Conservation (phyloP, 2,888 invertebrate species). For the Caenorhabditis plicata region DNA sequence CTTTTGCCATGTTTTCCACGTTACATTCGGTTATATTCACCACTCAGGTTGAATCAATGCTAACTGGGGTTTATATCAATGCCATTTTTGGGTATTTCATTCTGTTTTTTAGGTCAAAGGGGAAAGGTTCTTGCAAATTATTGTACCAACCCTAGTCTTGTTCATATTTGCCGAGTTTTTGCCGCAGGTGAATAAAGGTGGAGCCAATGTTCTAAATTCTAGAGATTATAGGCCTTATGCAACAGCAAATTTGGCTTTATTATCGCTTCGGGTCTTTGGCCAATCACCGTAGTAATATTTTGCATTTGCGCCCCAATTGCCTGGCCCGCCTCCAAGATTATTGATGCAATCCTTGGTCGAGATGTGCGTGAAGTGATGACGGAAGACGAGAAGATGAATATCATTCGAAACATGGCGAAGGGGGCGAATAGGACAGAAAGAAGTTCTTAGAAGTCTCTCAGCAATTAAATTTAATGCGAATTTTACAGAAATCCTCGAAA, state of each 20-base stretch:
- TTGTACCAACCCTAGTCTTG: conserved; percentile 10
- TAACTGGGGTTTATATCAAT: no score
- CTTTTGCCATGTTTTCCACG: conserved; percentile 21
- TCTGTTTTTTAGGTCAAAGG: background rate
- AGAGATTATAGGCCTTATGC: conserved; percentile 14
- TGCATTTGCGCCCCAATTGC: conserved; percentile 12
- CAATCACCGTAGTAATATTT: conserved; percentile 16
- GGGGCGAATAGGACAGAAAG: conserved; percentile 14
- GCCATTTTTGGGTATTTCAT: no score
- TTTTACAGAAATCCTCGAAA: conserved; percentile 22
- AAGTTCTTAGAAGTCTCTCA: conserved; percentile 1
- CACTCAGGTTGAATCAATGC: conserved; percentile 14
- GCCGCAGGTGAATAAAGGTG: conserved; percentile 21
- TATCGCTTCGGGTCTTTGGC: conserved; percentile 19
- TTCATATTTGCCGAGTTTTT: conserved; percentile 22
- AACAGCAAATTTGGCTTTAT: conserved; percentile 26
- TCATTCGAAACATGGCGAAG: conserved; percentile 27
- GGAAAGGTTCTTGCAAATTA: conserved; percentile 6
- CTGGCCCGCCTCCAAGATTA: conserved; percentile 9
- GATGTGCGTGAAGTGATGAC: conserved; percentile 29
- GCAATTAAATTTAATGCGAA: background rate
- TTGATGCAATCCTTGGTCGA: conserved; percentile 15
- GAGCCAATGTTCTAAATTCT: no score
- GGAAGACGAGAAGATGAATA: conserved; percentile 26
- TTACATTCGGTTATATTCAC: conserved; percentile 26